These are phyloP conservation scores for Tokudaia tokunoshimensis DNA, from an alignment of 2,797 vertebrate genomes.

Conservation along the genomic window DNA sequence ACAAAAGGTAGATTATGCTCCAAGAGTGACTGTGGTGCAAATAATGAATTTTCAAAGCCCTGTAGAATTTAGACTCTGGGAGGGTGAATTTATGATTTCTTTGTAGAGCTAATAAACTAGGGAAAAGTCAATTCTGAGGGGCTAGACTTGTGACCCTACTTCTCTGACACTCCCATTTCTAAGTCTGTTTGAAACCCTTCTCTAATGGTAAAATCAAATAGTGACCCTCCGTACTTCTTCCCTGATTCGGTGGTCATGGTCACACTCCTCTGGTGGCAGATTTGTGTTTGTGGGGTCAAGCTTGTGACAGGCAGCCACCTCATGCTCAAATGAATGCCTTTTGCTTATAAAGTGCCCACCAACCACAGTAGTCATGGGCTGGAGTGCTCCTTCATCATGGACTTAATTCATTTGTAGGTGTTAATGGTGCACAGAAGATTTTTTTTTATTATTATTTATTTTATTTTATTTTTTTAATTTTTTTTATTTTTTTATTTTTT, in stretches of 20 bases:
- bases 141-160: neutral
- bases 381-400: neutral
- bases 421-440: neutral
- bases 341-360: neutral
- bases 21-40: neutral
- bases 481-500: too few relatives aligned
- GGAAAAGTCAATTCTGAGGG: neutral
- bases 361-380: neutral
- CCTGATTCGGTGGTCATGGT: neutral
- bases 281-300: neutral
- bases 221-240: neutral
- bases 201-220: slow-evolving; percentile 17
- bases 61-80: neutral
- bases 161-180: neutral
- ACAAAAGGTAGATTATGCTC: neutral
- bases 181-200: neutral
- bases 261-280: neutral
- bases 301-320: neutral
- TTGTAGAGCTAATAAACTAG: neutral
- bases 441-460: too few relatives aligned
- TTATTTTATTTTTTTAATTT: too few relatives aligned
- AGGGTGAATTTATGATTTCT: neutral
- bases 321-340: neutral
- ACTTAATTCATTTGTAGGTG: slow-evolving; percentile 28
- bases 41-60: neutral